Evolutionary conservation across 1,140 invertebrate genomes (phyloP), one percentile per base, ranked within the genome.

Genomic region (Telenomus remus): DNA sequence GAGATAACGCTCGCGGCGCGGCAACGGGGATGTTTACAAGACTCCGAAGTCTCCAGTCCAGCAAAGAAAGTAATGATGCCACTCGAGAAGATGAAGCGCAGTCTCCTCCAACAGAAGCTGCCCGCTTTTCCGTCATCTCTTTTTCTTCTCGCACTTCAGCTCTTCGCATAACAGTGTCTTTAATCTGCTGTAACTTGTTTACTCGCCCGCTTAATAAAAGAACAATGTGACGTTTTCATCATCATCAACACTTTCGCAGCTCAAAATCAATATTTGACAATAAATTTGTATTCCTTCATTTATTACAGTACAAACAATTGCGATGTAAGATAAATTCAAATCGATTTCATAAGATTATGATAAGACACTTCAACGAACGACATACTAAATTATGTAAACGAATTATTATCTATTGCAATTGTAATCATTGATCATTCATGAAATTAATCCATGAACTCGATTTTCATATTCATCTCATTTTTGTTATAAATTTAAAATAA

Each of bases 111-210:
- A 60, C 48, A 14, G 55, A 16, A 54, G 34, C 51, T 34, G 35
- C 34, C 10, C 65, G 53, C 53, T 71, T 63, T 65, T 61, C 60
- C 61, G 37, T 57, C 55, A 44, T 66, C 73, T 71, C 69, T 34
- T 39, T 44, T 48, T 37, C n/a, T 75, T 42, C 56, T 69, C 64
- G 59, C 51, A 64, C 76, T 78, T 56, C 49, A 13, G 43, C 13
- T 44, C 19, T 27, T 27, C 19, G 43, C 68, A 72, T 59, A 9
- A 50, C 74, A 54, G 59, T 47, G 49, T 50, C 54, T 84, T 81
- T 86, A 85, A 86, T 87, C 84, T 83, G 79, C 79, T 85, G 80
- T 79, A 82, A 86, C 82, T 84, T 84, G 83, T 86, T 86, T 85
- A 84, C 82, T 48, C 78, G 69, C 73, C 63, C 55, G 54, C 53